Conservation (phyloP, 2,113 vertebrate species). For the Ophthalmolycus amberensis region DNA sequence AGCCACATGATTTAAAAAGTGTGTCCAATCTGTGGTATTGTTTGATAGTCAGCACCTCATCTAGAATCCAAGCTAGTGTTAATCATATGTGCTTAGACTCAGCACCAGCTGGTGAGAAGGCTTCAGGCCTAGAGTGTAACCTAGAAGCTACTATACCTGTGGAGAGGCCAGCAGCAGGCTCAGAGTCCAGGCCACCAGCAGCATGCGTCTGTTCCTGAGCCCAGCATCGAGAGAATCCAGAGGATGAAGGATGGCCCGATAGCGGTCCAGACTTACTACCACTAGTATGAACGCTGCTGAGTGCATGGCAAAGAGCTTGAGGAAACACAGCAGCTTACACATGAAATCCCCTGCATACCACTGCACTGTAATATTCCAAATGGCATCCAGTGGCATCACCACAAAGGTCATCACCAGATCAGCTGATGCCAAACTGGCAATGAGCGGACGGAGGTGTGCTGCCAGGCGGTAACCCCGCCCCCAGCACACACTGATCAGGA, state of each 20-base stretch:
- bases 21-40: not conserved
- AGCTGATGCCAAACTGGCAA: conserved; percentile 73
- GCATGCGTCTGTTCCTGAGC: conserved; percentile 77
- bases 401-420: conserved; percentile 83
- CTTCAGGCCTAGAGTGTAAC: not conserved
- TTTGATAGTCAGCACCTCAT: not conserved
- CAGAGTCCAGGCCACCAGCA: conserved; percentile 78
- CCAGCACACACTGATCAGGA: conserved; percentile 76
- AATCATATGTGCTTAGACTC: not conserved
- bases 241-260: conserved; percentile 79
- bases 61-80: not conserved
- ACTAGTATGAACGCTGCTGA: conserved; percentile 80
- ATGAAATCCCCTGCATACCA: conserved; percentile 78
- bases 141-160: conserved; percentile 66
- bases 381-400: conserved; percentile 81
- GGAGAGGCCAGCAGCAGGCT: conserved; percentile 80
- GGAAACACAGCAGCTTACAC: conserved; percentile 81
- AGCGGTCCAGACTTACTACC: conserved; percentile 82
- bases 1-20: not conserved
- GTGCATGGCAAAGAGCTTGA: conserved; percentile 83
- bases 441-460: conserved; percentile 77
- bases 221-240: conserved; percentile 77
- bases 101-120: not conserved
- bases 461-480: conserved; percentile 77
- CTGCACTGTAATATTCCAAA: conserved; percentile 83